Evolutionary conservation across 2,113 vertebrate species (phyloP).

Genomic region (Ginglymostoma cirratum): DNA sequence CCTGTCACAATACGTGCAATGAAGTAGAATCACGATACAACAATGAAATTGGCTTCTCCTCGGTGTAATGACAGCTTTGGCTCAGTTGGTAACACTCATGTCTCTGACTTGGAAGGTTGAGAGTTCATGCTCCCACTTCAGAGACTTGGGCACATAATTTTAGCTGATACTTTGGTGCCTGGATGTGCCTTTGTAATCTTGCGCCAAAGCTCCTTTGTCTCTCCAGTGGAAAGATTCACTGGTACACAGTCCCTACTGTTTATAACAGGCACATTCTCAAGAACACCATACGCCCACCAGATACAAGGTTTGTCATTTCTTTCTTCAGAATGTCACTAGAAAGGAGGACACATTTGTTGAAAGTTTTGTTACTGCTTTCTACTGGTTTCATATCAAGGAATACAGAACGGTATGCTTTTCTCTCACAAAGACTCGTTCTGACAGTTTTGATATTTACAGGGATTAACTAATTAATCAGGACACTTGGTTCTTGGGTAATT

Average conservation of each 20-base stretch:
- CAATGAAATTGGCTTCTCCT: background rate
- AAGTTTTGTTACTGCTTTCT: background rate
- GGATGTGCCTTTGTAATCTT: background rate
- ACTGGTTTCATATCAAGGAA: background rate
- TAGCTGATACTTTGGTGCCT: background rate
- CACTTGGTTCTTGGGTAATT: background rate
- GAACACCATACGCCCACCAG: background rate
- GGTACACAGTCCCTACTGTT: background rate
- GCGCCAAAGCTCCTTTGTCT: background rate
- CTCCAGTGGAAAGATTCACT: background rate
- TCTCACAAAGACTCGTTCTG: background rate
- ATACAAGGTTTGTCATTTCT: background rate
- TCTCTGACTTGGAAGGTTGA: background rate
- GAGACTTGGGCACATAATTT: background rate
- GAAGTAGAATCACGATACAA: background rate
- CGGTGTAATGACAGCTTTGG: background rate
- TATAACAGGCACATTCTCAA: background rate
- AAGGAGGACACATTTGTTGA: background rate
- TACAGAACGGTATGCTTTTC: background rate
- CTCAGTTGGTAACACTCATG: background rate
- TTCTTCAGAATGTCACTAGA: background rate
- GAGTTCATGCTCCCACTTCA: background rate
- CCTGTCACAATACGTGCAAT: background rate
- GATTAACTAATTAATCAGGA: conserved; percentile 5
- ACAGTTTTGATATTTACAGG: background rate